Evolutionary conservation across 2,797 vertebrate species (phyloP).

Genomic region (Sardinella longiceps): DNA sequence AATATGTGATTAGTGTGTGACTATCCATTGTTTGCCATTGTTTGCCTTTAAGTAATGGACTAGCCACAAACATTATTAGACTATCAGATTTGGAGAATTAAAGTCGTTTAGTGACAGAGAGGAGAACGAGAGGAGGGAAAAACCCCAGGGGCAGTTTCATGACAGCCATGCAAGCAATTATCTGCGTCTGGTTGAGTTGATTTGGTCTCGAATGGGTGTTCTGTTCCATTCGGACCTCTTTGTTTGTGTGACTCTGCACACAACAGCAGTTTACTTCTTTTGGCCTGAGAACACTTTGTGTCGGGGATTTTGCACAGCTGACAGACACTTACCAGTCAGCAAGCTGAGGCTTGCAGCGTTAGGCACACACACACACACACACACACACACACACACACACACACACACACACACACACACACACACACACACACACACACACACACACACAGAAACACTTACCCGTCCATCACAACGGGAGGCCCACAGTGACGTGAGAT

Average conservation of each 20-base stretch:
- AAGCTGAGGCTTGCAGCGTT: conserved; percentile 42
- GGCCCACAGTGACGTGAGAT: background rate
- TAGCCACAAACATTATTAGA: background rate
- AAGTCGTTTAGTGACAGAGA: background rate
- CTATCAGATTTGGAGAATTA: conserved; percentile 11
- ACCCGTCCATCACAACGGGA: background rate
- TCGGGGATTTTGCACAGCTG: conserved; percentile 15
- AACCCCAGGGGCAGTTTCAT: background rate
- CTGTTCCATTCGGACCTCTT: background rate
- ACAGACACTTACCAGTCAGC: conserved; percentile 31
- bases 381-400: background rate
- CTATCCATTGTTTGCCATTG: background rate
- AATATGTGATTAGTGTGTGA: background rate
- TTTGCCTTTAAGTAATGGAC: background rate
- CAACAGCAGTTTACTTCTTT: background rate
- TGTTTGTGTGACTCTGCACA: conserved; percentile 27
- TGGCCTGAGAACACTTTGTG: conserved; percentile 14
- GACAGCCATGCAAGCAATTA: background rate
- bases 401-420: background rate
- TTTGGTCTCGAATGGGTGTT: conserved; percentile 1
- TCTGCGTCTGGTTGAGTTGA: background rate
- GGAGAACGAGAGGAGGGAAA: background rate
- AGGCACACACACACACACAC: conserved; percentile 33
- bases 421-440: conserved; percentile 22
- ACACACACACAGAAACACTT: background rate